Conservation (phyloP, 2,888 invertebrate species). For the Mythimna pallens region DNA sequence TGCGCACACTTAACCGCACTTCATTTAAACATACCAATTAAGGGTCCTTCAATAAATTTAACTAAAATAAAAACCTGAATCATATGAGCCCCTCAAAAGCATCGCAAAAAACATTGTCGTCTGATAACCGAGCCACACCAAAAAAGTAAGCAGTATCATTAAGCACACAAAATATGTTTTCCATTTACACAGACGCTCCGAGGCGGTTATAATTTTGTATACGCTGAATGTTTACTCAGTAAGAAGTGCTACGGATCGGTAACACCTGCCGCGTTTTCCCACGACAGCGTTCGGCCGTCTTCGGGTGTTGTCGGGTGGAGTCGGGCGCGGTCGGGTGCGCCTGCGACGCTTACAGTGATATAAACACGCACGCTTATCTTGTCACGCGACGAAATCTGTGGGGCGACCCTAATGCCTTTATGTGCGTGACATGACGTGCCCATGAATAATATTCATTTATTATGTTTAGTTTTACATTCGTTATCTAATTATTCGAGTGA, state of each 20-base stretch:
- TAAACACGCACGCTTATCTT: conserved; percentile 65
- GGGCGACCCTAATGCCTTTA: conserved; percentile 74
- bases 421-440: conserved; percentile 69
- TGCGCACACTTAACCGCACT: conserved; percentile 74
- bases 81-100: conserved; percentile 74
- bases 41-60: conserved; percentile 82
- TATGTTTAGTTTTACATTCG: conserved; percentile 51
- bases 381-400: conserved; percentile 80
- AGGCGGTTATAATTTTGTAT: conserved; percentile 90
- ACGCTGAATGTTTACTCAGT: conserved; percentile 90
- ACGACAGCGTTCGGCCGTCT: conserved; percentile 84
- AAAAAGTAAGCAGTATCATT: conserved; percentile 90
- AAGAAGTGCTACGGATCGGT: conserved; percentile 89
- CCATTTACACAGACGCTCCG: conserved; percentile 89
- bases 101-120: conserved; percentile 84
- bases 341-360: conserved; percentile 74
- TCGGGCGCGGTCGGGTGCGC: conserved; percentile 77
- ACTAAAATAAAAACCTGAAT: conserved; percentile 80
- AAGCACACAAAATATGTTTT: conserved; percentile 91
- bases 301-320: conserved; percentile 76
- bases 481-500: conserved; percentile 48
- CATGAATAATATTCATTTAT: conserved; percentile 64
- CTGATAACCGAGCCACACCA: conserved; percentile 86
- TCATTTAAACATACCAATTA: conserved; percentile 84
- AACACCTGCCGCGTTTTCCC: conserved; percentile 90